Percentiles rank a stretch among this genome's conserved stretches.
Evolutionary conservation across 2,888 invertebrate species (phyloP).

Genomic region (Hylaea fasciaria): DNA sequence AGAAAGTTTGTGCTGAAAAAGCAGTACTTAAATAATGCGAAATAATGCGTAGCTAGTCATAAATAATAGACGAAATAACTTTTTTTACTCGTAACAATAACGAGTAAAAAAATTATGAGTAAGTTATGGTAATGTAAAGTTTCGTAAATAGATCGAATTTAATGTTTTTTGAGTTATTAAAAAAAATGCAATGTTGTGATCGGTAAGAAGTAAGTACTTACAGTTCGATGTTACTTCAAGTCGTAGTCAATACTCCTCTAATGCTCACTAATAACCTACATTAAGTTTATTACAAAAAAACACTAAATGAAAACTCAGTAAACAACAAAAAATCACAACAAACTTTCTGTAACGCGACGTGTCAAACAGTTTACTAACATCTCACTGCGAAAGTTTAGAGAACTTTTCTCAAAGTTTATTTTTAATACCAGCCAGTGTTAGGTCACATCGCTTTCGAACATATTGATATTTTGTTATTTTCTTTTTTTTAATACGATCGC

Average conservation of each 20-base stretch:
- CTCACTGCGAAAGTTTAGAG: slow-evolving; percentile 36
- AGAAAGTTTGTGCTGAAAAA: slow-evolving; percentile 6
- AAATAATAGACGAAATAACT: slow-evolving; percentile 1
- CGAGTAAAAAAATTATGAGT: too few species aligned
- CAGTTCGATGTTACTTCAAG: slow-evolving; percentile 5
- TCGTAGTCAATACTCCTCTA: not conserved
- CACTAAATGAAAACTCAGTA: slow-evolving; percentile 21
- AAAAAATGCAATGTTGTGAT: too few species aligned
- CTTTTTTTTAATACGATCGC: slow-evolving; percentile 42
- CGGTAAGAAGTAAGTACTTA: not conserved
- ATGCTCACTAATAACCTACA: slow-evolving; percentile 2
- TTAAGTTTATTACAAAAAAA: slow-evolving; percentile 8
- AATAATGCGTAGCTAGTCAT: not conserved
- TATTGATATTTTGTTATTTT: slow-evolving; percentile 50
- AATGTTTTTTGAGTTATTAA: too few species aligned
- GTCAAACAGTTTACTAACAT: slow-evolving; percentile 36
- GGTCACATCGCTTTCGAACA: slow-evolving; percentile 60
- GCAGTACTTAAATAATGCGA: slow-evolving; percentile 4
- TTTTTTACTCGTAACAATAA: too few species aligned
- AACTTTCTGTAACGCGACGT: slow-evolving; percentile 37
- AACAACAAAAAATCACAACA: slow-evolving; percentile 32
- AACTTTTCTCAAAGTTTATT: slow-evolving; percentile 38
- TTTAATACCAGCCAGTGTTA: slow-evolving; percentile 43
- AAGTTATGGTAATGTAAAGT: not conserved
- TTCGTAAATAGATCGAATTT: too few species aligned